Conservation (phyloP, 2,113 vertebrate genomes). For the Ellobius talpinus region DNA sequence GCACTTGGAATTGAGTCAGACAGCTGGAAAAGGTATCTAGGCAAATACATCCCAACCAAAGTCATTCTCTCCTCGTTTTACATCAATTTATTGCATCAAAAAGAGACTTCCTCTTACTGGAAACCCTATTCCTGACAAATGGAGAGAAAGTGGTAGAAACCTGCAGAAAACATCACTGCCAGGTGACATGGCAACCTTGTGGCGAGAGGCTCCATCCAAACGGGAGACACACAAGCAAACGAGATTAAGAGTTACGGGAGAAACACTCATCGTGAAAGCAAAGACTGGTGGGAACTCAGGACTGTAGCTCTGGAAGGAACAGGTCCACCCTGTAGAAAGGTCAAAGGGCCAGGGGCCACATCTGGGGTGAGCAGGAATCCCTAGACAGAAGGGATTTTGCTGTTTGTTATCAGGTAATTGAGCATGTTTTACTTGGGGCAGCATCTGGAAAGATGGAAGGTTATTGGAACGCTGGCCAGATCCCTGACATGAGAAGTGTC, state of each 20-base stretch:
- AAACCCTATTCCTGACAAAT: constrained; percentile 78
- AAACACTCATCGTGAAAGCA: constrained; percentile 74
- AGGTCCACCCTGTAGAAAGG: constrained; percentile 66
- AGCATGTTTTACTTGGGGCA: constrained; percentile 40
- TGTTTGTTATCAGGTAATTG: constrained; percentile 45
- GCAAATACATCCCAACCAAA: constrained; percentile 76
- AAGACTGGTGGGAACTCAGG: constrained; percentile 65
- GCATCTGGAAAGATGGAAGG: constrained; percentile 5
- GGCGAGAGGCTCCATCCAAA: constrained; percentile 60
- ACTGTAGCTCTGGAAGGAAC: constrained; percentile 73
- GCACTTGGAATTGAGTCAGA: constrained; percentile 56
- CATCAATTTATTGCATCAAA: constrained; percentile 83
- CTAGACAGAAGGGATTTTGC: background rate
- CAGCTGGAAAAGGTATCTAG: constrained; percentile 83
- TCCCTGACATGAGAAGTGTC: background rate
- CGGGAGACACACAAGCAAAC: constrained; percentile 68
- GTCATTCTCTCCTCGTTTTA: constrained; percentile 79
- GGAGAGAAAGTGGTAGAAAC: constrained; percentile 69
- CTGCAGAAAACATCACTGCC: constrained; percentile 79
- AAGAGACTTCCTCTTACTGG: constrained; percentile 81
- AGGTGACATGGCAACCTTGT: constrained; percentile 66
- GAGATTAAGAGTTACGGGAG: constrained; percentile 78
- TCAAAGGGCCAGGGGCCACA: constrained; percentile 71
- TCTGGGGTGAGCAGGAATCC: constrained; percentile 52
- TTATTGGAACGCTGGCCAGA: constrained; percentile 38